These are phyloP conservation scores for Anastrepha obliqua DNA, from an alignment of 1,140 invertebrate species.

Conservation along the genomic window DNA sequence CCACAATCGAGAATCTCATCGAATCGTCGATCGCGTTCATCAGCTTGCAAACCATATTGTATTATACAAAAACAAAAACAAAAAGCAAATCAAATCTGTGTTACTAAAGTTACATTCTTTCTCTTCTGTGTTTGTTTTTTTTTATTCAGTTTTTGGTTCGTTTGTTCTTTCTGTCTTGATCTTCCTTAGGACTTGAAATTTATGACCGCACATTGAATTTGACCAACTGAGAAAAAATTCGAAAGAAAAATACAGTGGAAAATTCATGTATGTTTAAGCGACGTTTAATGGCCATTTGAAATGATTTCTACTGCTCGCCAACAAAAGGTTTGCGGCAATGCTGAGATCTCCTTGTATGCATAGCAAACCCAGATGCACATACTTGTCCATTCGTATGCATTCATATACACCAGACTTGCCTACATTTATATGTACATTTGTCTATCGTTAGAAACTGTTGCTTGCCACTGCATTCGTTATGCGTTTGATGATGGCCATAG, in stretches of 20 bases:
- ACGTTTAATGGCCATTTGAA: conserved; percentile 73
- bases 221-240: conserved; percentile 8
- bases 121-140: background rate
- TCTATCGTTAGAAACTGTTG: conserved; percentile 23
- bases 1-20: background rate
- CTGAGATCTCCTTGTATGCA: background rate
- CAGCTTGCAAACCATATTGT: conserved; percentile 32
- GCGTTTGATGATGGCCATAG: background rate
- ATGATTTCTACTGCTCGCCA: conserved; percentile 69
- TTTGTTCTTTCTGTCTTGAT: background rate
- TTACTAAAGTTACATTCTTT: conserved; percentile 52
- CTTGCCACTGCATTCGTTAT: conserved; percentile 61
- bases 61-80: background rate
- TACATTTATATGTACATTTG: conserved; percentile 20
- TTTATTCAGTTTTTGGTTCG: too few species aligned
- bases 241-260: conserved; percentile 66
- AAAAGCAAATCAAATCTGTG: conserved; percentile 43
- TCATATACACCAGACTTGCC: background rate
- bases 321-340: conserved; percentile 32
- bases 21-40: conserved; percentile 37
- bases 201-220: conserved; percentile 40
- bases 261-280: conserved; percentile 71
- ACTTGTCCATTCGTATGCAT: background rate
- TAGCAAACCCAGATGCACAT: background rate
- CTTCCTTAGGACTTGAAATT: conserved; percentile 23